Conservation (phyloP, 2,113 vertebrate genomes). For the Triplophysa siluroides region DNA sequence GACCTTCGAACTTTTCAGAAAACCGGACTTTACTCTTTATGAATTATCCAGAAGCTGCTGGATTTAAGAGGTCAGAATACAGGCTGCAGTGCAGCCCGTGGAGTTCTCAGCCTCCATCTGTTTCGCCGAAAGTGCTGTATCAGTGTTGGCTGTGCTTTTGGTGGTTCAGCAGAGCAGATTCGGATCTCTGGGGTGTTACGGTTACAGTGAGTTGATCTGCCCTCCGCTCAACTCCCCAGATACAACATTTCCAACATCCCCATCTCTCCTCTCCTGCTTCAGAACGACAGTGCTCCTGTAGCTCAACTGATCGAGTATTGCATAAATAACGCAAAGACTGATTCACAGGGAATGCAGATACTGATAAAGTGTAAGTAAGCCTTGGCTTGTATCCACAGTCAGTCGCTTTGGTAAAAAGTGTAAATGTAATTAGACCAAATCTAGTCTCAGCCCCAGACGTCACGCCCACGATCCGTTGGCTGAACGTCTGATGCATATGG, state of each 20-base stretch:
- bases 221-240: conserved; percentile 2
- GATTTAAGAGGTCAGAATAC: neutral
- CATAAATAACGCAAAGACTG: no score
- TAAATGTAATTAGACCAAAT: conserved; percentile 4
- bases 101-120: neutral
- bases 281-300: no score
- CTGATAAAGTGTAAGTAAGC: no score
- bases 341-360: no score
- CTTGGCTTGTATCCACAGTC: no score
- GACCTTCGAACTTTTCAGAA: neutral
- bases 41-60: neutral
- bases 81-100: neutral
- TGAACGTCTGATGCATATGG: no score
- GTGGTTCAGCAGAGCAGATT: conserved; percentile 33
- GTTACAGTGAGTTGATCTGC: conserved; percentile 19
- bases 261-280: conserved; percentile 5
- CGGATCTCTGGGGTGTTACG: conserved; percentile 22
- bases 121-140: conserved; percentile 64
- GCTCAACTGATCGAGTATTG: no score
- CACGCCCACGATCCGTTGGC: no score
- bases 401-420: no score
- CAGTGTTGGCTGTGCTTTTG: conserved; percentile 47
- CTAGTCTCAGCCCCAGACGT: no score
- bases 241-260: conserved; percentile 22
- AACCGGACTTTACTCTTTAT: neutral